These are phyloP conservation scores for Amniataba percoides DNA, from an alignment of 2,797 vertebrate genomes.

Conservation along the genomic window DNA sequence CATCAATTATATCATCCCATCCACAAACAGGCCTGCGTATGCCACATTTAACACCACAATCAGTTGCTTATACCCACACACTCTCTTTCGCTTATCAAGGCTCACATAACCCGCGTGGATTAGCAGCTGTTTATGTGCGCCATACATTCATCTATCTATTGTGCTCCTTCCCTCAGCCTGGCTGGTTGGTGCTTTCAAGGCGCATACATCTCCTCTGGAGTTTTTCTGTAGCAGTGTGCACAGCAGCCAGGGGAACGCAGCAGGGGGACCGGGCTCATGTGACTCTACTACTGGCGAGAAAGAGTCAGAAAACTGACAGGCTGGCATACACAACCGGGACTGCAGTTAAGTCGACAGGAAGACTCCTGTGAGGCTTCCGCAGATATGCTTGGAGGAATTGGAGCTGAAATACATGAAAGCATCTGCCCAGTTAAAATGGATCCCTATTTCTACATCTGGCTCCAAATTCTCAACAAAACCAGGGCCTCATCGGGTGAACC, in stretches of 20 bases:
- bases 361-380: constrained; percentile 64
- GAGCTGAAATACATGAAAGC: constrained; percentile 60
- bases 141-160: constrained; percentile 55
- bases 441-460: constrained; percentile 45
- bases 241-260: constrained; percentile 60
- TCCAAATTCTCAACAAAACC: constrained; percentile 28
- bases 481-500: constrained; percentile 17
- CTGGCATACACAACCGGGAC: constrained; percentile 62
- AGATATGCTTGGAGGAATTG: constrained; percentile 55
- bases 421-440: constrained; percentile 55
- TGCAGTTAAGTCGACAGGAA: constrained; percentile 75
- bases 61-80: constrained; percentile 31
- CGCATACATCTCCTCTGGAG: constrained; percentile 64
- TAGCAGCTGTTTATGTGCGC: constrained; percentile 54
- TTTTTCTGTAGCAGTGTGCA: constrained; percentile 50
- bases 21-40: constrained; percentile 35
- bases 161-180: constrained; percentile 47
- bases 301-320: constrained; percentile 67
- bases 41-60: constrained; percentile 42
- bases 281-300: constrained; percentile 63
- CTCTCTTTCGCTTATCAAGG: constrained; percentile 30
- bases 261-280: constrained; percentile 64
- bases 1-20: constrained; percentile 57
- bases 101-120: constrained; percentile 47
- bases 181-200: constrained; percentile 59